Evolutionary conservation across 1,140 invertebrate genomes (phyloP).

Genomic region (Danaus plexippus): DNA sequence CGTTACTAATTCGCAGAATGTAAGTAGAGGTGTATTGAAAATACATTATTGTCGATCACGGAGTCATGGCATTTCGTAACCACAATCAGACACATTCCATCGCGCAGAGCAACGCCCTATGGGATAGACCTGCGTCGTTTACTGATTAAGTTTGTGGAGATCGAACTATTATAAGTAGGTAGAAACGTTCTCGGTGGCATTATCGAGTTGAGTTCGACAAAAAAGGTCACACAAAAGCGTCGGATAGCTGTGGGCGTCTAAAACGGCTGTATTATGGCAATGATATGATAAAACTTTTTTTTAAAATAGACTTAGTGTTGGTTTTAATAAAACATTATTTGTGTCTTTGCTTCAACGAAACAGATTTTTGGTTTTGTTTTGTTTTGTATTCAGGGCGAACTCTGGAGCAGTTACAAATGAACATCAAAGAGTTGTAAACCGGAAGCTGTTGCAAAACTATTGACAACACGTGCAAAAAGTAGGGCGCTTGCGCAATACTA

Average conservation of each 20-base stretch:
- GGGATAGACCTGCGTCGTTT: conserved; percentile 48
- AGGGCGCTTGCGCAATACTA: conserved; percentile 47
- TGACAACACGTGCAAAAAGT: conserved; percentile 50
- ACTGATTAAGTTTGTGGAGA: conserved; percentile 39
- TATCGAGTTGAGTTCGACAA: not conserved
- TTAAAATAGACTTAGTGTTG: too few relatives aligned
- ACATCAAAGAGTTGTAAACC: conserved; percentile 19
- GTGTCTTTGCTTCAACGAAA: too few relatives aligned
- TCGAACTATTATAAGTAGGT: conserved; percentile 15
- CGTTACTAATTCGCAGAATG: too few relatives aligned
- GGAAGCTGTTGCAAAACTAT: conserved; percentile 43
- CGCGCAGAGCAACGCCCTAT: conserved; percentile 58
- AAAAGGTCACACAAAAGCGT: conserved; percentile 5
- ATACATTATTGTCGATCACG: conserved; percentile 43
- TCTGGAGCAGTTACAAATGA: not conserved
- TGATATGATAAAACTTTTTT: too few relatives aligned
- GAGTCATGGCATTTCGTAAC: conserved; percentile 63
- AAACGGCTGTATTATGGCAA: not conserved
- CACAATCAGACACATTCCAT: conserved; percentile 62
- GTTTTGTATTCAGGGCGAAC: too few relatives aligned
- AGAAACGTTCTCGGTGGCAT: conserved; percentile 1
- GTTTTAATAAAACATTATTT: too few relatives aligned
- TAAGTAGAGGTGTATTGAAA: conserved; percentile 27
- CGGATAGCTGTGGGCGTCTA: conserved; percentile 2
- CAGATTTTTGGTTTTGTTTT: too few relatives aligned